Base-by-base conservation (phyloP, 2,797 vertebrate genomes). In the Sphaeramia orbicularis region DNA sequence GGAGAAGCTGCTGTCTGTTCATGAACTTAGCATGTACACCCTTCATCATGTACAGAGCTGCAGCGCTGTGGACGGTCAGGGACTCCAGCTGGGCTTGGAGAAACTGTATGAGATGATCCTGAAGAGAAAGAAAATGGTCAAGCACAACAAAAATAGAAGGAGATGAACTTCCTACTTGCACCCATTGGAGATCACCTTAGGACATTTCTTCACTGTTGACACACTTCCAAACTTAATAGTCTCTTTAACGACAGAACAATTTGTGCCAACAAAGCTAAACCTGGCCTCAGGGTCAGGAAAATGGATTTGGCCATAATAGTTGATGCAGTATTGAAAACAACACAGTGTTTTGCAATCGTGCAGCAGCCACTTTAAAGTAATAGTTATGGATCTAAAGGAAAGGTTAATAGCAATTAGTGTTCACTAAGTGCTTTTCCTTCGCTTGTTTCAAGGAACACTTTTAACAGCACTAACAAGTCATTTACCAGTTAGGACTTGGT, bases 41-140 rank as follows among this genome's bases (percentile, higher is more conserved):
- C 87, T 95, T 80, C 93, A 92, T 38, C 93, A 96, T 19, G 92
- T 95, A 59, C 95, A 97, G 78, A 92, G 94, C 79, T 97, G 96
- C 89, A 97, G 96, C 8, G 96, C 96, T 0, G 91, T 97, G 73
- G 95, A 95, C 0, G 96, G 96, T 1, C 93, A 88, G 73, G 96
- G 96, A 0, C 90, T 97, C 49, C 96, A 96, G 83, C 78, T 71
- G 0, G 95, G 95, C 49, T 92, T 97, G 56, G 96, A 96, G 86
- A 96, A 94, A 71, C 94, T 97, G 1, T 95, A 97, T 0, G 95
- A 97, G 76, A 96, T 97, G 96, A 96, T 97, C 58, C 87, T 96
- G 9, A 96, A 94, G 87, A 92, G 94, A 81, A 96, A 94, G 89
- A 97, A 95, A 86, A 89, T 88, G 41, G 83, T 94, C 64, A 94